A percentile compares a stretch with the other conserved stretches of the same genome.
Conservation (phyloP, 2,113 vertebrate species). For the Cryptotis parvus region DNA sequence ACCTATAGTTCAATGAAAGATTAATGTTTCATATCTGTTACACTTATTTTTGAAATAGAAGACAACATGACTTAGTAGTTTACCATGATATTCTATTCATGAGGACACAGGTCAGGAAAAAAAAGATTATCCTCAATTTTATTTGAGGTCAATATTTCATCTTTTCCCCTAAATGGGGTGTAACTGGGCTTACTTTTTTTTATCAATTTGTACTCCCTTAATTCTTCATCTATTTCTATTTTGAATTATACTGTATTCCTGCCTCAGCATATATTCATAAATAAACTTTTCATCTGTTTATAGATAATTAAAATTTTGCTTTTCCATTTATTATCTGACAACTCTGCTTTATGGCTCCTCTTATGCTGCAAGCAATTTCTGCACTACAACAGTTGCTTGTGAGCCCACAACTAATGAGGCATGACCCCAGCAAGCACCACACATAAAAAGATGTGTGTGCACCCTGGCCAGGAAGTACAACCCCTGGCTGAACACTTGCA, state of each 20-base stretch:
- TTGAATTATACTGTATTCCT: background rate
- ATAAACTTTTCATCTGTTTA: conserved; percentile 18
- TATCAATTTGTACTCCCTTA: background rate
- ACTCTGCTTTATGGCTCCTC: too few species aligned
- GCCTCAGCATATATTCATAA: background rate
- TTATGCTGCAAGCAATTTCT: too few species aligned
- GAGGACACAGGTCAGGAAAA: background rate
- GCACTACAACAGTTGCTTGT: too few species aligned
- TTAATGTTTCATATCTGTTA: background rate
- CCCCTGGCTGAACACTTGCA: too few species aligned
- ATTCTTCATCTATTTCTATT: background rate
- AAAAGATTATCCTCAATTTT: background rate
- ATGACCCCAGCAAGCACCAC: too few species aligned
- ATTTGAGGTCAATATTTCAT: background rate
- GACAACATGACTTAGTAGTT: background rate
- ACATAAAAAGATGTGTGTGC: too few species aligned
- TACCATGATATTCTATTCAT: background rate
- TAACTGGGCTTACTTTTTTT: background rate
- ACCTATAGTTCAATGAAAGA: background rate
- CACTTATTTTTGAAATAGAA: background rate
- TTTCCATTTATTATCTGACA: background rate
- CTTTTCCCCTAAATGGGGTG: background rate
- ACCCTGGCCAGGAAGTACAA: too few species aligned
- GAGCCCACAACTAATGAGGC: too few species aligned
- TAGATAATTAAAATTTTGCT: conserved; percentile 35